phyloP scores from a whole-genome alignment of 2,888 invertebrate genomes.

The Agapetus fuscipes region DNA sequence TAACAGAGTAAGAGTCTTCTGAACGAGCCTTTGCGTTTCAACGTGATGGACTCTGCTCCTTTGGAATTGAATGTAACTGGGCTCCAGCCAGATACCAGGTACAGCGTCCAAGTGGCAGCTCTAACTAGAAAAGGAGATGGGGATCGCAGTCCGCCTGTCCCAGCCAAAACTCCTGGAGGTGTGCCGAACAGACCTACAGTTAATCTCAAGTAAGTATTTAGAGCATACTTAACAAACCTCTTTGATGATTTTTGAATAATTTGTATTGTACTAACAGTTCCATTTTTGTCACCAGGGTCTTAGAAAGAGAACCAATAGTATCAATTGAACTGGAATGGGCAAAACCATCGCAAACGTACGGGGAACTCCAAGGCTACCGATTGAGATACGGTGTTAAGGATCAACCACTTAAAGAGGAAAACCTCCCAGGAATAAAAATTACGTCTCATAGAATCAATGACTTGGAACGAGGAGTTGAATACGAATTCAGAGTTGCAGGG shows the following conservation, averaged over 20 bases:
- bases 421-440: slow-evolving; percentile 57
- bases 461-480: slow-evolving; percentile 85
- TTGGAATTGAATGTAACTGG: slow-evolving; percentile 77
- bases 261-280: slow-evolving; percentile 13
- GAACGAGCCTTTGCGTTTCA: slow-evolving; percentile 80
- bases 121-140: slow-evolving; percentile 96
- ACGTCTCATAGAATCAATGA: slow-evolving; percentile 65
- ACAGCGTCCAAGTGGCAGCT: slow-evolving; percentile 91
- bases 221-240: too few relatives aligned
- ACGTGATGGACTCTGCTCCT: slow-evolving; percentile 70
- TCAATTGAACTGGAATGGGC: slow-evolving; percentile 90
- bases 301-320: slow-evolving; percentile 79
- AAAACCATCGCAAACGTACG: slow-evolving; percentile 80
- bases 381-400: slow-evolving; percentile 81
- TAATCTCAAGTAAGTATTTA: slow-evolving; percentile 67
- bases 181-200: slow-evolving; percentile 80
- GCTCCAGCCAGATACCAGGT: slow-evolving; percentile 90
- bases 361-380: slow-evolving; percentile 78
- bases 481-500: slow-evolving; percentile 95
- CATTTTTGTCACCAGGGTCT: slow-evolving; percentile 49
- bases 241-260: too few relatives aligned
- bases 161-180: slow-evolving; percentile 86
- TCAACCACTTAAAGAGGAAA: slow-evolving; percentile 63
- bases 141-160: slow-evolving; percentile 75
- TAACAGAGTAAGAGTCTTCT: slow-evolving; percentile 63